These are phyloP conservation scores for Calameuta idolon DNA, from an alignment of 2,888 invertebrate genomes.

Conservation along the genomic window DNA sequence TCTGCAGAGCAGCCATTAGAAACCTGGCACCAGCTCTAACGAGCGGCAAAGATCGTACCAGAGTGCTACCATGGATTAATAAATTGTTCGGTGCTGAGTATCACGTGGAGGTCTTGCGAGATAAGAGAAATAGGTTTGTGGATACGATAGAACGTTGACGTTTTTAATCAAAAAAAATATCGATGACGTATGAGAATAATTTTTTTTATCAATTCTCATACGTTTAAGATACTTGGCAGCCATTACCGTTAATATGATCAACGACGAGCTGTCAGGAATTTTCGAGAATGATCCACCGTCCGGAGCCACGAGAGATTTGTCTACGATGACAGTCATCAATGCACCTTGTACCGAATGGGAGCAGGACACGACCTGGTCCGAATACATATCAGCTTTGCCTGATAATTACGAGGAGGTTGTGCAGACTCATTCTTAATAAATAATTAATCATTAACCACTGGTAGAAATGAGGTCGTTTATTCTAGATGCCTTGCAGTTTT, in stretches of 20 bases:
- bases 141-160: not conserved
- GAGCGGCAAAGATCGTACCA: slow-evolving; percentile 56
- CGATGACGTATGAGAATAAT: not conserved
- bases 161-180: not conserved
- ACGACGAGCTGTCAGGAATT: slow-evolving; percentile 65
- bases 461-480: not conserved
- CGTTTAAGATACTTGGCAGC: slow-evolving; percentile 63
- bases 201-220: slow-evolving; percentile 6
- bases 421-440: not conserved
- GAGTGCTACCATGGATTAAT: slow-evolving; percentile 66
- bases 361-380: slow-evolving; percentile 66
- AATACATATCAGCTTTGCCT: slow-evolving; percentile 62
- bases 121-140: slow-evolving; percentile 67
- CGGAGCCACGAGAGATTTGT: slow-evolving; percentile 62
- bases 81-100: slow-evolving; percentile 69
- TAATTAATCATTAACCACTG: too few relatives aligned
- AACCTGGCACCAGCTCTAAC: slow-evolving; percentile 65
- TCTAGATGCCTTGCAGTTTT: slow-evolving; percentile 40
- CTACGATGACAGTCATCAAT: slow-evolving; percentile 43
- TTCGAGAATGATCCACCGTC: slow-evolving; percentile 61
- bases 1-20: slow-evolving; percentile 61
- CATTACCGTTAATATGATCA: slow-evolving; percentile 63
- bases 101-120: slow-evolving; percentile 65
- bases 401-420: slow-evolving; percentile 45
- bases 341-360: slow-evolving; percentile 67